Base-by-base conservation (phyloP, 2,888 invertebrate genomes). In the Trisateles emortualis region DNA sequence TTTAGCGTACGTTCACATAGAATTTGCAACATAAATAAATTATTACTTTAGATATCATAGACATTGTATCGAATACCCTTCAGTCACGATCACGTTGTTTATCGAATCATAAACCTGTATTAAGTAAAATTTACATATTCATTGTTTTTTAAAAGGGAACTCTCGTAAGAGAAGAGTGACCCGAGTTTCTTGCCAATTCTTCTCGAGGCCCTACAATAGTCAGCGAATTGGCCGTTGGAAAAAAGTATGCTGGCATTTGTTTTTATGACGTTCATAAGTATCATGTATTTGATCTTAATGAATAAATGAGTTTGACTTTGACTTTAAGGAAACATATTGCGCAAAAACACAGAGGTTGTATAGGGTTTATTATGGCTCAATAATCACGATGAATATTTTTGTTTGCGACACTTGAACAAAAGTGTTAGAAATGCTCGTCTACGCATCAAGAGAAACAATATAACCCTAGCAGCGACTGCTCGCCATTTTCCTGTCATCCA, bases 401-500 rank as follows among this genome's bases (percentile, higher is more conserved):
- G 38, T 58, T 65, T 69, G 76, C 77, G 74, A 78, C 73, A 68
- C 70, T 65, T 40, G 48, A 65, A 71, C 54, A 68, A 67, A 51
- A 60, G 59, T 50, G 68, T 78, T 54, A 66, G 76, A 75, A 80
- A 78, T 73, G 67, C 54, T 38, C 57, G 65, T 58, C 64, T 67
- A 58, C 59, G 66, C 17, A 54, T 60, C 65, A 51, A 44, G 41
- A 45, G 59, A 59, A 66, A 76, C 79, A 79, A 85, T 79, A 22
- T 69, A 70, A 67, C 71, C 62, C 68, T 62, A 64, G 62, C 64
- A 53, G 46, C 64, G 58, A 46, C 61, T 64, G 66, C 55, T 75
- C 71, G 55, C 77, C 74, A 78, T 81, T 79, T 71, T 47, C 65
- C 69, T 74, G 75, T 74, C 78, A 78, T 75, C 76, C 68, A 70